Conservation (phyloP, 2,113 vertebrate species). For the Ceyx cyanopectus region DNA sequence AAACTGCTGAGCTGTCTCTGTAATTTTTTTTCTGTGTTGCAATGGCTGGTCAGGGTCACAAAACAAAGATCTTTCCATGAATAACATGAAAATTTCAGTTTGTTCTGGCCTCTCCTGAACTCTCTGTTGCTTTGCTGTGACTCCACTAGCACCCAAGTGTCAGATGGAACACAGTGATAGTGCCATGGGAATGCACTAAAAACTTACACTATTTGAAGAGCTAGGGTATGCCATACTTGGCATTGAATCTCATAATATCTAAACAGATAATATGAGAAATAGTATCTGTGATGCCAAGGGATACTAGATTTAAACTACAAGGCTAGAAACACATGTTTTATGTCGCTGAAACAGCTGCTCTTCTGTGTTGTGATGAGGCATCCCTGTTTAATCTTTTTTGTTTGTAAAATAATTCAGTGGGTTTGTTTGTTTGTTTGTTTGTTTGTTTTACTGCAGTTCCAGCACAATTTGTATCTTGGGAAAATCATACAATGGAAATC, state of each 20-base stretch:
- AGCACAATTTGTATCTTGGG: not conserved
- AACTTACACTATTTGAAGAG: not conserved
- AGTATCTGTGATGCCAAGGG: not conserved
- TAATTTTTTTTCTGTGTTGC: not conserved
- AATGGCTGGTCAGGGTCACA: conserved; percentile 31
- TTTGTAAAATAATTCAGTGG: not conserved
- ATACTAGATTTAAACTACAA: not conserved
- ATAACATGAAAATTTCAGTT: not conserved
- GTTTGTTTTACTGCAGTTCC: not conserved
- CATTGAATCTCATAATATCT: not conserved
- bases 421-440: not conserved
- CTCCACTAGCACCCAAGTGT: not conserved
- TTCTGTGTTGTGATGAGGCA: not conserved
- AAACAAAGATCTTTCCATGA: conserved; percentile 2
- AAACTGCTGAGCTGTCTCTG: conserved; percentile 23
- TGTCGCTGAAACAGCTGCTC: conserved; percentile 19
- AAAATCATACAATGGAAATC: not conserved
- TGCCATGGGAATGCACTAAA: not conserved
- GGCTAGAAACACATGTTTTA: not conserved
- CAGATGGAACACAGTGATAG: not conserved
- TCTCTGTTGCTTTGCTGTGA: not conserved
- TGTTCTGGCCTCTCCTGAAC: not conserved
- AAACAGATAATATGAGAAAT: not conserved
- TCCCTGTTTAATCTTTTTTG: not conserved
- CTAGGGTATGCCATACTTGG: not conserved